phyloP scores from a whole-genome alignment of 2,113 vertebrate species.

The Redunca redunca region DNA sequence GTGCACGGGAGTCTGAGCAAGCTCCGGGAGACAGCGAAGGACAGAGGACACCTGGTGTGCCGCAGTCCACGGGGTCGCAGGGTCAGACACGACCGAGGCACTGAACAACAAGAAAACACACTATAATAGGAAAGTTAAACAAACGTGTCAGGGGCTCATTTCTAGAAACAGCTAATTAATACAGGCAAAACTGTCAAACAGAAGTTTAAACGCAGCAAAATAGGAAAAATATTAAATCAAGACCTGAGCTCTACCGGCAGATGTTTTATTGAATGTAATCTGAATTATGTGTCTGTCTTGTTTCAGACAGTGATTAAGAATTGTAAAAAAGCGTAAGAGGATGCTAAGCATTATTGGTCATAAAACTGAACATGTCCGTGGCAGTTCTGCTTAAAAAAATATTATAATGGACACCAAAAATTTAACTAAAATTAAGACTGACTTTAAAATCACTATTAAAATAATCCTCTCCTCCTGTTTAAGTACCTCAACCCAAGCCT shows the following conservation, averaged over 20 bases:
- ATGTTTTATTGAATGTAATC: background rate
- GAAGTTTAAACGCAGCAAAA: background rate
- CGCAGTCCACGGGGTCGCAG: background rate
- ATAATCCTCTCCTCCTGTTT: background rate
- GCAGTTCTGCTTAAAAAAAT: background rate
- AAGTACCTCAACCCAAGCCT: background rate
- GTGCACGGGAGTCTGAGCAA: background rate
- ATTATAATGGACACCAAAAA: background rate
- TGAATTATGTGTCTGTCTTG: background rate
- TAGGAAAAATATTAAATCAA: background rate
- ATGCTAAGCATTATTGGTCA: background rate
- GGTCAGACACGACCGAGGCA: background rate
- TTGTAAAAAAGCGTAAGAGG: background rate
- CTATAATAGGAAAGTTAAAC: background rate
- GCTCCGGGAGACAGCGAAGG: background rate
- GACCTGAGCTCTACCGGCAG: background rate
- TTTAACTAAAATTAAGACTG: background rate
- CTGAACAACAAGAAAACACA: background rate
- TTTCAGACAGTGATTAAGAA: background rate
- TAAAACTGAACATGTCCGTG: background rate
- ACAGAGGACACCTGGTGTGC: background rate
- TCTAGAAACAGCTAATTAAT: background rate
- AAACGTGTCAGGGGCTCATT: background rate
- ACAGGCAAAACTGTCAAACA: background rate
- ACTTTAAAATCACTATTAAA: background rate